Evolutionary conservation across 2,797 vertebrate genomes (phyloP), one percentile per base, ranked within the genome.

Genomic region (Platyrinchus mystaceus): DNA sequence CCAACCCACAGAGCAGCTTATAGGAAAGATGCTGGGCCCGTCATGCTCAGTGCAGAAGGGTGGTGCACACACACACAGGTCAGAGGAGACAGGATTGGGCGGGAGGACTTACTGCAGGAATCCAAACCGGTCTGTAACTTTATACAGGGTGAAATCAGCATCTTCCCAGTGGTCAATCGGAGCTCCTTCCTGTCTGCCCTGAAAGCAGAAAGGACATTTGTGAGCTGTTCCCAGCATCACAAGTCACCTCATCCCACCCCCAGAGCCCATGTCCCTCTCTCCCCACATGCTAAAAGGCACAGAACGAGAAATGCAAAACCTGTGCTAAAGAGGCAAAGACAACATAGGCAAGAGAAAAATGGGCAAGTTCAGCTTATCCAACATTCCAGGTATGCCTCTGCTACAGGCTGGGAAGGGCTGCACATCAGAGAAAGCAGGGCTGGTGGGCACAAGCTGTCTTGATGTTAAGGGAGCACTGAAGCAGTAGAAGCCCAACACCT

Each of bases 81-180:
- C 18, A 58, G 30, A 62, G 22, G 41, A 17, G 26, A 49, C 37
- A 68, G 71, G 27, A 59, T 30, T 52, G 21, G 36, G 49, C 69
- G 70, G 27, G 6, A 37, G 26, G 43, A 98, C 99, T 98, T 98
- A 99, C 99, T 99, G 99, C 96, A 99, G 97, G 97, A 99, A 99
- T 96, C 99, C 98, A 70, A 99, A 99, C 39, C 99, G 98, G 96
- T 99, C 98, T 12, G 98, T 99, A 96, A 99, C 98, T 97, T 99
- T 99, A 95, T 98, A 99, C 80, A 99, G 97, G 3, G 96, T 97
- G 95, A 98, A 99, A 96, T 99, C 97, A 0, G 98, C 98, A 97
- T 99, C 99, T 96, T 99, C 99, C 99, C 99, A 98, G 1, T 98
- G 98, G 97, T 99, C 98, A 94, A 99, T 98, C 39, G 97, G 96